Evolutionary conservation across 1,140 invertebrate species (phyloP), one percentile per base, ranked within the genome.

Genomic region (Magallana ariakensis): DNA sequence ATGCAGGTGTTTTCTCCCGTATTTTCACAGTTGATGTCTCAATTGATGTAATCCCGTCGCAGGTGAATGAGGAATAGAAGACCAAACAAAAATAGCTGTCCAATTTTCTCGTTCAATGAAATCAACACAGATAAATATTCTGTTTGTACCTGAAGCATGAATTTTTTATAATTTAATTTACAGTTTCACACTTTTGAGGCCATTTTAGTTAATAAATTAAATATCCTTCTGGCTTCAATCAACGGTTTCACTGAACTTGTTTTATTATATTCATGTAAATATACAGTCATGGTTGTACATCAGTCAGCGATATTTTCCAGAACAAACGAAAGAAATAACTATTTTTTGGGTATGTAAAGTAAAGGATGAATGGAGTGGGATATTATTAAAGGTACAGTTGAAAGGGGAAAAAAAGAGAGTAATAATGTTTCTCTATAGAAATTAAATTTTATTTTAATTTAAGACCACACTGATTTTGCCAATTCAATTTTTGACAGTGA

Each of bases 11-110:
- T 26, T 75, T 75, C 33, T 26, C 66, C 22, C 26, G 66, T 75
- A 26, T 75, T 75, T 75, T 75, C 66, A 75, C 66, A 75, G 66
- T 75, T 75, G 66, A 75, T 75, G 33, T 75, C 66, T 75, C 33
- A 75, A 75, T 75, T 75, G 33, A 75, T 11, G 22, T 75, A 75
- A 75, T 75, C 66, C 66, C 13, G 15, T 75, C 33, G 22, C 22
- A 75, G 66, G 33, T 11, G 22, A 75, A 75, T 26, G 22, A 75
- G 33, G 22, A 75, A 75, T 26, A 33, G 33, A 33, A 19, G 33
- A 26, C 22, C 66, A 75, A 11, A 75, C 66, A 75, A 75, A 75
- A 75, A 19, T 19, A 75, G 66, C 13, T 26, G 22, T 75, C 66
- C 66, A 75, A 75, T 75, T 75, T 75, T 75, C 66, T 75, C 33